These are phyloP conservation scores for Sebastolobus altivelis DNA, from an alignment of 2,797 vertebrate species.

Conservation along the genomic window DNA sequence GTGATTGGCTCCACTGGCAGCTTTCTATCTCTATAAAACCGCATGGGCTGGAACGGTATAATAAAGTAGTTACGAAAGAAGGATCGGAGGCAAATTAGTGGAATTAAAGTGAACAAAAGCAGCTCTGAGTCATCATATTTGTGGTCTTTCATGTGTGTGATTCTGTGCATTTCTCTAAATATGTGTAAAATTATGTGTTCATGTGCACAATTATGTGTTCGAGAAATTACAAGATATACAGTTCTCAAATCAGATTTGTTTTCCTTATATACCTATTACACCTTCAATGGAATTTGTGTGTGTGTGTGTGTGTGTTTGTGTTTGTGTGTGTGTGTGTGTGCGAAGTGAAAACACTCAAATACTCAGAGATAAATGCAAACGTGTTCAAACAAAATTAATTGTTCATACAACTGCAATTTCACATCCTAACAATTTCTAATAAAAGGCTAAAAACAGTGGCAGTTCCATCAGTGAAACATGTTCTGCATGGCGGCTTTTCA, in stretches of 20 bases:
- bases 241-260: constrained; percentile 9
- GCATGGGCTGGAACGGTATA: constrained; percentile 19
- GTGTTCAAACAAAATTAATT: constrained; percentile 32
- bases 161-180: background rate
- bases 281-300: background rate
- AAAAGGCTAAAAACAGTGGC: constrained; percentile 50
- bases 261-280: no score
- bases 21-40: constrained; percentile 44
- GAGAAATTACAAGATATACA: background rate
- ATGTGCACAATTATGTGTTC: background rate
- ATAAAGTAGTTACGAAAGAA: constrained; percentile 30
- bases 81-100: constrained; percentile 12
- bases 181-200: background rate
- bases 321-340: background rate
- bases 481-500: constrained; percentile 53
- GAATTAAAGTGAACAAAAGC: constrained; percentile 23
- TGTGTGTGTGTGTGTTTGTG: background rate
- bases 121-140: background rate
- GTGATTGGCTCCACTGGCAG: constrained; percentile 40
- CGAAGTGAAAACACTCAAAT: background rate
- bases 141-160: constrained; percentile 6
- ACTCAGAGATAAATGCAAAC: constrained; percentile 3
- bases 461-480: constrained; percentile 44
- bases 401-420: constrained; percentile 51
- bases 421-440: constrained; percentile 54